Base-by-base conservation (phyloP, 53 echinoderm and acorn worm species). In the Temnopleurus reevesii region DNA sequence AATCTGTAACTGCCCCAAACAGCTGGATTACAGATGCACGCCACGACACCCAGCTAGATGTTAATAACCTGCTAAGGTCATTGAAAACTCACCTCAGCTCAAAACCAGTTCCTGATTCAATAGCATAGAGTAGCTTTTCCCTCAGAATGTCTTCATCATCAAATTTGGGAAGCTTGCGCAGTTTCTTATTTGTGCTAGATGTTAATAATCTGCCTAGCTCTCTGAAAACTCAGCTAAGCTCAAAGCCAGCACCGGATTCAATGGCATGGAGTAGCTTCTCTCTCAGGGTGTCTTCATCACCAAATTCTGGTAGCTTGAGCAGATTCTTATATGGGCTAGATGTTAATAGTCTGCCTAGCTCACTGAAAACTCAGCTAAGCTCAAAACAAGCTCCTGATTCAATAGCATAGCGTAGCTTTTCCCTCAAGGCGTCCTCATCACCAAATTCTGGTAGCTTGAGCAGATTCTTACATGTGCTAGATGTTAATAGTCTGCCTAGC, bases 351-450 rank as follows among this genome's bases (percentile, higher is more conserved):
- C n/a, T n/a, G n/a, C 53, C 15, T 15, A 51, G 53, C 53, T 51
- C 8, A 51, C 15, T 51, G 53, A 51, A 51, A 15, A 13, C 79
- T 56, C 83, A 55, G 91, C 98, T 95, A 3, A 97, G 94, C 60
- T 97, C 95, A 90, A 94, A 95, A 5, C 92, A 95, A 54, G 98
- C 98, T 10, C 90, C 95, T 5, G 93, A 93, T 85, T 97, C 93
- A 26, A 64, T 83, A 21, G 51, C 89, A 58, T 89, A 77, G 13
- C 45, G 33, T 35, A 91, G 59, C 30, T 76, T 89, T 46, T 43
- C 45, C 24, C 57, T 71, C 41, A 66, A 7, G 10, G 3, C 15
- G 3, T 30, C 30, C 15, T 60, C 12, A 8, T 27, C 29, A 13
- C 4, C 15, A 2, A 60, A 8, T 12, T 29, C 60, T 15, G 12